Evolutionary conservation across 2,113 vertebrate genomes (phyloP), one percentile per base, ranked within the genome.

Genomic region (Gymnocephalus cernua): DNA sequence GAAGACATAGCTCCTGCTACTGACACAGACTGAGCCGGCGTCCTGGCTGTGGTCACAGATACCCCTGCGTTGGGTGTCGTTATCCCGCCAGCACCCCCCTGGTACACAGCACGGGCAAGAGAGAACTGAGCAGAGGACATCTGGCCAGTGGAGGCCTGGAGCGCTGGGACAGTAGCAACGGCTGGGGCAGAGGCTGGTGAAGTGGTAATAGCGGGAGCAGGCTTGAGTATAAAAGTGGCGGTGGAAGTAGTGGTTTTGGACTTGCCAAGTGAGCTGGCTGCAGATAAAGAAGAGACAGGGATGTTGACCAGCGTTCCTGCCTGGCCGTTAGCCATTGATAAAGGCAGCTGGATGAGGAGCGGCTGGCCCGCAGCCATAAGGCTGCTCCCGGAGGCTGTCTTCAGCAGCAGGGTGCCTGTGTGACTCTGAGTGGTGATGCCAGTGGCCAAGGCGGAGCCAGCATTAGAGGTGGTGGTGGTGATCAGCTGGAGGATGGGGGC

Each of bases 301-400:
- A 95, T 91, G 85, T 93, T 93, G 86, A 94, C 92, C 59, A 96
- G 77, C 0, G 94, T 86, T 50, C 95, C 95, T 1, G 84, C 62
- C 83, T 94, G 94, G 23, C 94, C 92, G 0, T 94, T 94, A 16
- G 92, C 62, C 83, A 95, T 81, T 3, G 94, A 92, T 41, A 95
- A 78, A 27, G 95, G 94, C 41, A 95, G 92, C 88, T 96, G 95
- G 74, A 96, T 95, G 81, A 96, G 92, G 11, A 96, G 86, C 0
- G 94, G 91, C 88, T 95, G 94, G 48, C 93, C 93, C 0, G 86
- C 41, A 21, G 90, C 12, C 92, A 92, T 67, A 86, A 93, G 78
- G 79, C 82, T 14, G 83, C 86, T 79, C 47, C 89, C 87, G 0
- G 84, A 15, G 23, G 91, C 79, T 0, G 94, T 87, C 86, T 95